phyloP scores from a whole-genome alignment of 1,140 invertebrate species.

The Magallana gigas region DNA sequence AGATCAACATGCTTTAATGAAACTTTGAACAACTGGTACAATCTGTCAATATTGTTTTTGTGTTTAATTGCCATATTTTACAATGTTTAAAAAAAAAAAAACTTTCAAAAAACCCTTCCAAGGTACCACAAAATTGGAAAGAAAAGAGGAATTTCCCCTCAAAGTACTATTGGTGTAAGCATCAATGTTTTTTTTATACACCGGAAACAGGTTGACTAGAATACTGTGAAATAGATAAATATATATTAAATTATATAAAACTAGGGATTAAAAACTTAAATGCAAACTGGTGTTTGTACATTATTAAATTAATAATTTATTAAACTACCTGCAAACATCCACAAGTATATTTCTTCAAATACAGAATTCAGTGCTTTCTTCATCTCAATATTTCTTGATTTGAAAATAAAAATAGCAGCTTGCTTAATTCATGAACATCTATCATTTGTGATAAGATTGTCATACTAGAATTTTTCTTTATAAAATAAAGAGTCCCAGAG shows the following conservation, averaged over 20 bases:
- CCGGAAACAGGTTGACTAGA: conserved; percentile 20
- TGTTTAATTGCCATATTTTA: too few relatives aligned
- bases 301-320: not conserved
- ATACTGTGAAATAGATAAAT: not conserved
- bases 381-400: too few relatives aligned
- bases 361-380: too few relatives aligned
- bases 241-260: not conserved
- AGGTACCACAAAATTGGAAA: not conserved
- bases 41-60: too few relatives aligned
- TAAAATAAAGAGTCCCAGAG: too few relatives aligned
- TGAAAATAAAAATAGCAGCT: too few relatives aligned
- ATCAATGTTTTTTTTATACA: conserved; percentile 18
- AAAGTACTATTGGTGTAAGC: not conserved
- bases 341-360: too few relatives aligned
- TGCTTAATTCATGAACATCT: too few relatives aligned
- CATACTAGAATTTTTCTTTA: too few relatives aligned
- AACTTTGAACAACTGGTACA: too few relatives aligned
- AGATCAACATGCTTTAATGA: not conserved
- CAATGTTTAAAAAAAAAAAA: too few relatives aligned
- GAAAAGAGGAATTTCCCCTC: not conserved
- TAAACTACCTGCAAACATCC: not conserved
- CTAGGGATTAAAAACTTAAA: not conserved
- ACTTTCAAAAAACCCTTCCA: not conserved
- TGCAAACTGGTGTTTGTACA: not conserved
- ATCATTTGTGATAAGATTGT: too few relatives aligned